Evolutionary conservation across 92 coral and sea anemone species (phyloP).

Genomic region (Plumapathes pennacea): DNA sequence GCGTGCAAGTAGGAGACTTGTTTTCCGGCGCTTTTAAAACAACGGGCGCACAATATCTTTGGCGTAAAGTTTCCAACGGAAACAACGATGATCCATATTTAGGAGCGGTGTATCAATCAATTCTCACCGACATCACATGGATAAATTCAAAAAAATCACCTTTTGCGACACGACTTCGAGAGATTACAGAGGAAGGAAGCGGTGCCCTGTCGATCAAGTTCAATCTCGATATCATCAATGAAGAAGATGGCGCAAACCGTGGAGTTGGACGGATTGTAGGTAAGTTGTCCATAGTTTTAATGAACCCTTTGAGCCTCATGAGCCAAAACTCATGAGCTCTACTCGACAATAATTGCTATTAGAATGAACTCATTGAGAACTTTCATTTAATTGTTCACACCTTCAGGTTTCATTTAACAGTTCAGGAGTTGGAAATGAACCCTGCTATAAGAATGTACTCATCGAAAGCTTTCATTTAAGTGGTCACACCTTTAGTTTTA

Average conservation of each 20-base stretch:
- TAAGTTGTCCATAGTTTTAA: too few relatives aligned
- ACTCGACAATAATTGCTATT: too few relatives aligned
- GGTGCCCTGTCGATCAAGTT: conserved; percentile 70
- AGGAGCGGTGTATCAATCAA: conserved; percentile 66
- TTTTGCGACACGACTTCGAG: conserved; percentile 28
- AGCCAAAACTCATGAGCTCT: too few relatives aligned
- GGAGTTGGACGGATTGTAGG: conserved; percentile 63
- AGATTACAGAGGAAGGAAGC: too few relatives aligned
- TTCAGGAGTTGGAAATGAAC: too few relatives aligned
- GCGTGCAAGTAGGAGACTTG: conserved; percentile 48
- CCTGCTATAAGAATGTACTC: too few relatives aligned
- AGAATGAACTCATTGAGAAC: too few relatives aligned
- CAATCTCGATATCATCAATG: conserved; percentile 55
- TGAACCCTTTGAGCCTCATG: too few relatives aligned
- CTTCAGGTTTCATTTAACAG: too few relatives aligned
- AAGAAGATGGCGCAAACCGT: conserved; percentile 1
- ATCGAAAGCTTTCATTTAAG: too few relatives aligned
- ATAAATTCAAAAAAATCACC: neutral
- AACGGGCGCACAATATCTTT: conserved; percentile 47
- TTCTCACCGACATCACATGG: conserved; percentile 55
- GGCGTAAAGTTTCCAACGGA: conserved; percentile 17
- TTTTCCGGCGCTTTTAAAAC: conserved; percentile 69
- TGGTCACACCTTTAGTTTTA: too few relatives aligned
- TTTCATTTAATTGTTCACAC: too few relatives aligned
- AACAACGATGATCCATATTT: neutral